Evolutionary conservation across 2,888 invertebrate species (phyloP).

Genomic region (Synanthedon tipuliformis): DNA sequence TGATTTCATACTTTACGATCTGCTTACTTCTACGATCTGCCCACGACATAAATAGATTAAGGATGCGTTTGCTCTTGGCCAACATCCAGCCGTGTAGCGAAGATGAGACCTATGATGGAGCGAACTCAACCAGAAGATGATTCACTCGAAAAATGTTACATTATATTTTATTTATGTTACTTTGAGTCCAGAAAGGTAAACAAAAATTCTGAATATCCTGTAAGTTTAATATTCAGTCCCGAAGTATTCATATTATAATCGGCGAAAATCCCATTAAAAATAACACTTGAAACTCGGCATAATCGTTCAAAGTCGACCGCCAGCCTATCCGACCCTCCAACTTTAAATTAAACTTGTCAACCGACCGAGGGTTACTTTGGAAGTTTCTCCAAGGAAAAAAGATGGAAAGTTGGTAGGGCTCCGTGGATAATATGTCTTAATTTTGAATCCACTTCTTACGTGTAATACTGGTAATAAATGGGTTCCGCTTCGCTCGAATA

Average conservation of each 20-base stretch:
- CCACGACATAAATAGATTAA: too few relatives aligned
- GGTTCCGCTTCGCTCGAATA: background rate
- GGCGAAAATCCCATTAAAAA: slow-evolving; percentile 58
- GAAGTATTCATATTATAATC: slow-evolving; percentile 12
- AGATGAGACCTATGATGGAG: too few relatives aligned
- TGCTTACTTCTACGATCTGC: too few relatives aligned
- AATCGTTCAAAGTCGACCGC: slow-evolving; percentile 38
- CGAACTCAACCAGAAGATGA: too few relatives aligned
- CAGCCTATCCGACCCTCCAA: slow-evolving; percentile 42
- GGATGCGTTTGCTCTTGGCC: too few relatives aligned
- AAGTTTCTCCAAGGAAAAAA: background rate
- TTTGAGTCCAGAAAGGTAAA: too few relatives aligned
- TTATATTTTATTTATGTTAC: too few relatives aligned
- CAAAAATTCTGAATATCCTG: too few relatives aligned
- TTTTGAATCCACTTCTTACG: background rate
- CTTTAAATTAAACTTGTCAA: slow-evolving; percentile 64
- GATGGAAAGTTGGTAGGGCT: background rate
- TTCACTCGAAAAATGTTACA: too few relatives aligned
- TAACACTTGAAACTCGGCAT: slow-evolving; percentile 53
- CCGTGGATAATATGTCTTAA: background rate
- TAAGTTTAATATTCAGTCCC: too few relatives aligned
- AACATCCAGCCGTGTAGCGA: too few relatives aligned
- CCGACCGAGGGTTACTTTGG: slow-evolving; percentile 12
- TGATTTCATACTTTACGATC: too few relatives aligned
- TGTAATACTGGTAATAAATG: background rate